phyloP scores from a whole-genome alignment of 2,888 invertebrate genomes.

The Patella caerulea region DNA sequence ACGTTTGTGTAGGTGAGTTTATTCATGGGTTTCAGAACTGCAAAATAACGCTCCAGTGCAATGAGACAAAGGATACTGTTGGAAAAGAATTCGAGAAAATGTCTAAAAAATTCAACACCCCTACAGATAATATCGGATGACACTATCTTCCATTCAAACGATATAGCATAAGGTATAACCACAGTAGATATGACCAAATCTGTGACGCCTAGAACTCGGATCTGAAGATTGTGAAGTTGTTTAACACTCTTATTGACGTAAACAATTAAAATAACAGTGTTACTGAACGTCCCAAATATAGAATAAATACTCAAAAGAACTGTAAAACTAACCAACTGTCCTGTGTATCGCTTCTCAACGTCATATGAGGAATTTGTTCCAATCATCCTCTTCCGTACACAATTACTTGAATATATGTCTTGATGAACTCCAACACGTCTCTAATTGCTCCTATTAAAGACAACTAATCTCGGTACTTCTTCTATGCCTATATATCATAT shows the following conservation, averaged over 20 bases:
- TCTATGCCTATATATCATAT: too few species aligned
- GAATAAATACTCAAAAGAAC: conserved; percentile 15
- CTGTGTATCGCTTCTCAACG: too few species aligned
- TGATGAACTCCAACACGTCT: too few species aligned
- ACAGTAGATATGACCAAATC: conserved; percentile 26
- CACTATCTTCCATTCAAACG: conserved; percentile 18
- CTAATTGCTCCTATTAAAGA: too few species aligned
- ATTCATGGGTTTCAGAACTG: conserved; percentile 22
- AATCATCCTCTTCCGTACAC: too few species aligned
- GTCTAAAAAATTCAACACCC: conserved; percentile 22
- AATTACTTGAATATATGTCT: too few species aligned
- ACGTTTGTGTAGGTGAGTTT: not conserved
- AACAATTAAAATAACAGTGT: conserved; percentile 20
- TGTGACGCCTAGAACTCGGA: conserved; percentile 15
- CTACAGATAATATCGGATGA: conserved; percentile 21
- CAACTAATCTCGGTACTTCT: too few species aligned
- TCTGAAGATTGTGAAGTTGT: conserved; percentile 10
- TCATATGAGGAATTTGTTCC: too few species aligned
- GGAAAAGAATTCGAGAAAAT: conserved; percentile 24
- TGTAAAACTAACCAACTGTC: not conserved
- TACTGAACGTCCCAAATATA: conserved; percentile 19
- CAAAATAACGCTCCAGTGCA: conserved; percentile 26
- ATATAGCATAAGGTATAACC: conserved; percentile 28
- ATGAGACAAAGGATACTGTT: conserved; percentile 18
- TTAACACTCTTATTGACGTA: conserved; percentile 15